Evolutionary conservation across 2,888 invertebrate genomes (phyloP).

Genomic region (Drosophila differens): DNA sequence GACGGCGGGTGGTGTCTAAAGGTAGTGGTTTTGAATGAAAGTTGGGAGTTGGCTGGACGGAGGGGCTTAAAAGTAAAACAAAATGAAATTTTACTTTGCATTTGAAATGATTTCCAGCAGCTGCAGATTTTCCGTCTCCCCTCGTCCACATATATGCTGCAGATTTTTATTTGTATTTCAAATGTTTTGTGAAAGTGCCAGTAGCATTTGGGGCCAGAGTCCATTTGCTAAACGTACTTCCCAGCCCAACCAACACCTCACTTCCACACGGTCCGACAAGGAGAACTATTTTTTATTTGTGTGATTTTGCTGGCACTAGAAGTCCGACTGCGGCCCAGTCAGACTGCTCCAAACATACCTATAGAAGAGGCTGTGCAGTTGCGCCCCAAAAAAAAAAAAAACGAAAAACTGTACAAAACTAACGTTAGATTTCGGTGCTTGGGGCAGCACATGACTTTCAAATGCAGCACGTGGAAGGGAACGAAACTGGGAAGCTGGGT

Average conservation of each 20-base stretch:
- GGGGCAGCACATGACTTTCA: slow-evolving; percentile 69
- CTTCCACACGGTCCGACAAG: slow-evolving; percentile 44
- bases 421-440: slow-evolving; percentile 41
- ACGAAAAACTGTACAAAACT: slow-evolving; percentile 55
- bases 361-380: slow-evolving; percentile 40
- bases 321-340: slow-evolving; percentile 41
- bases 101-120: slow-evolving; percentile 75
- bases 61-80: slow-evolving; percentile 65
- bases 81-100: slow-evolving; percentile 80
- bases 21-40: slow-evolving; percentile 11
- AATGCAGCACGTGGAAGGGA: slow-evolving; percentile 51
- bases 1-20: slow-evolving; percentile 18
- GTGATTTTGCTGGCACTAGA: slow-evolving; percentile 61
- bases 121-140: slow-evolving; percentile 40
- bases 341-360: slow-evolving; percentile 48
- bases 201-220: slow-evolving; percentile 80
- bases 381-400: slow-evolving; percentile 33
- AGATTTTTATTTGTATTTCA: slow-evolving; percentile 78
- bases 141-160: slow-evolving; percentile 43
- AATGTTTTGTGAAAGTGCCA: slow-evolving; percentile 81
- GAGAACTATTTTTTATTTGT: slow-evolving; percentile 63
- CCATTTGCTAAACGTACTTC: slow-evolving; percentile 76
- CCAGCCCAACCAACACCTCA: slow-evolving; percentile 6
- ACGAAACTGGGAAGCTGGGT: slow-evolving; percentile 9
- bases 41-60: not conserved